Percentiles rank a stretch among this genome's conserved stretches.
These are phyloP conservation scores for Leptinotarsa undecemlineata DNA, from an alignment of 1,140 invertebrate genomes.

Conservation along the genomic window DNA sequence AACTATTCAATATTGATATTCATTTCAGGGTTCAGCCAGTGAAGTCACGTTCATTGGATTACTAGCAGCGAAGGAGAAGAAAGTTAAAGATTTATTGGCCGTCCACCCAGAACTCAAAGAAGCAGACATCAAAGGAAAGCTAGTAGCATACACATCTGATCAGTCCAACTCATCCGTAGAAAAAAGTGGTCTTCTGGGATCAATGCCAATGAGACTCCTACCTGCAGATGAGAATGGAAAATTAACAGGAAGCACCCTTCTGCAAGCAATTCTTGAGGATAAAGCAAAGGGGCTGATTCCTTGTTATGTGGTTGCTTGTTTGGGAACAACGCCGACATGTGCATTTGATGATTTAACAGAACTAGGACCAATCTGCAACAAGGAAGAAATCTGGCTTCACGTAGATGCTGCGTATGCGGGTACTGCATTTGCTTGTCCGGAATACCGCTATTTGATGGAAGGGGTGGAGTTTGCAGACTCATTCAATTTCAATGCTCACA, in stretches of 20 bases:
- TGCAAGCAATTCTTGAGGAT: slow-evolving; percentile 77
- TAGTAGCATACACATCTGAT: slow-evolving; percentile 86
- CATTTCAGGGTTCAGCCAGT: slow-evolving; percentile 82
- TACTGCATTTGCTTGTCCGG: slow-evolving; percentile 87
- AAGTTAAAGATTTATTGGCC: slow-evolving; percentile 62
- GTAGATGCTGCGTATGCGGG: slow-evolving; percentile 91
- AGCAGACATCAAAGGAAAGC: slow-evolving; percentile 70
- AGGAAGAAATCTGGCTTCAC: slow-evolving; percentile 81
- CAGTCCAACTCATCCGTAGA: slow-evolving; percentile 93
- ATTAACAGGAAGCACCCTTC: slow-evolving; percentile 72
- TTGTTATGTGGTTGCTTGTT: slow-evolving; percentile 79
- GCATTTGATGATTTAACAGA: slow-evolving; percentile 87
- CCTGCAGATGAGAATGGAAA: slow-evolving; percentile 73
- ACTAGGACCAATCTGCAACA: slow-evolving; percentile 78
- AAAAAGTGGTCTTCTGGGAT: slow-evolving; percentile 79
- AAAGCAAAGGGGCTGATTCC: slow-evolving; percentile 73
- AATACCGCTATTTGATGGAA: slow-evolving; percentile 79
- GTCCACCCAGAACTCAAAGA: slow-evolving; percentile 68
- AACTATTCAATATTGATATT: too few relatives aligned
- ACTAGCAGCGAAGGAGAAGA: slow-evolving; percentile 79
- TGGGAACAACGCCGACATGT: slow-evolving; percentile 92
- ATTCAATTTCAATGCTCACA: slow-evolving; percentile 91
- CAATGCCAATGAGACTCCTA: slow-evolving; percentile 80
- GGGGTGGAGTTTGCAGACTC: slow-evolving; percentile 85
- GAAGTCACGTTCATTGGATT: slow-evolving; percentile 85